Base-by-base conservation (phyloP, 1,140 invertebrate genomes). In the Drosophila simulans region DNA sequence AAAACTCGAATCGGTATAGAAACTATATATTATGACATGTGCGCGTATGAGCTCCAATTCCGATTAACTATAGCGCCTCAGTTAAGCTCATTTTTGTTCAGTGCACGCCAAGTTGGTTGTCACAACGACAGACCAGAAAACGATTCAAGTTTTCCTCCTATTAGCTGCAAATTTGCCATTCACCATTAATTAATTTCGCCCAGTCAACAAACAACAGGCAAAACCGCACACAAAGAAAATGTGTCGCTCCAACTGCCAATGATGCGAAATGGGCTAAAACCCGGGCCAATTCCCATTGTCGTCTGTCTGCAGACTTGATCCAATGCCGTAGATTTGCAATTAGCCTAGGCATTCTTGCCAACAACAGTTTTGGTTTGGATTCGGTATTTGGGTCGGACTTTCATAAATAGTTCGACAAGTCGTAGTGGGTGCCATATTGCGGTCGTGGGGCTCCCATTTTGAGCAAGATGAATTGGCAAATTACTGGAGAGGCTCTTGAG, bases 101-200 rank as follows among this genome's bases (percentile, higher is more conserved):
- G 34, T 57, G 54, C 15, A 48, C 43, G 46, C 53, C 48, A 25
- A 31, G 45, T 40, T 58, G 55, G 75, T 80, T 83, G 80, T 79
- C 54, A 74, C 80, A 79, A 56, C 64, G 46, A 60, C 80, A 84
- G 71, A 77, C 52, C 53, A 68, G 78, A 64, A 84, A 84, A 85
- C 68, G 59, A 56, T 77, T 22, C 56, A 84, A 86, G 60, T 82
- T 82, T 88, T 78, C 60, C 68, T 55, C 70, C 83, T 86, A 83
- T 83, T 86, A 83, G 83, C 84, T 86, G 84, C 84, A 83, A 86
- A 88, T 86, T 86, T 79, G 62, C 83, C 75, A 79, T 83, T 89
- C 71, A 88, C 79, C 85, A 86, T 86, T 86, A 86, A 88, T 86
- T 83, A 88, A 83, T 83, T 88, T 86, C 52, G 56, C 56, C 57